Conservation (phyloP, 1,140 invertebrate species). For the Macrobrachium rosenbergii region DNA sequence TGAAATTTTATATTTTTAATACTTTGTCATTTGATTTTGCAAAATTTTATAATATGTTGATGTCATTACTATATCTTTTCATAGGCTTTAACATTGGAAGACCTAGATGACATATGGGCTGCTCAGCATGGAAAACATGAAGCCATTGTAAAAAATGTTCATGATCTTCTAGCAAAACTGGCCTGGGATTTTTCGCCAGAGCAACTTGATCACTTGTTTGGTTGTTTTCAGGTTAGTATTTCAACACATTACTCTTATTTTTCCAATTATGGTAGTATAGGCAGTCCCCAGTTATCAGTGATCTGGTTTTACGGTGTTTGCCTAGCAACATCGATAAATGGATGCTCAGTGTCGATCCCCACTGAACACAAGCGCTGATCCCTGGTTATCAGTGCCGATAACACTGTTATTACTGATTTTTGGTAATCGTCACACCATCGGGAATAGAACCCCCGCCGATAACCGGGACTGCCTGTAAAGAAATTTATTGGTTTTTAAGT, state of each 20-base stretch:
- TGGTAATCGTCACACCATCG: too few relatives aligned
- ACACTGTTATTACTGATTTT: too few relatives aligned
- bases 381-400: too few relatives aligned
- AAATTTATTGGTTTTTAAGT: too few relatives aligned
- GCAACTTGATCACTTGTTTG: constrained; percentile 96
- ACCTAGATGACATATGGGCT: constrained; percentile 95
- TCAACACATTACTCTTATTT: neutral
- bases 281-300: too few relatives aligned
- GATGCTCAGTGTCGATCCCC: too few relatives aligned
- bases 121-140: constrained; percentile 96
- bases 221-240: constrained; percentile 89
- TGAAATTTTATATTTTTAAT: constrained; percentile 21
- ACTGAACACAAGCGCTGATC: too few relatives aligned
- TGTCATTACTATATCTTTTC: constrained; percentile 71
- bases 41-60: neutral
- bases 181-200: constrained; percentile 99
- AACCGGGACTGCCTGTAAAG: too few relatives aligned
- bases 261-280: neutral
- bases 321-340: too few relatives aligned
- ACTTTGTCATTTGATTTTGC: neutral
- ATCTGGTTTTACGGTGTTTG: too few relatives aligned
- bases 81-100: constrained; percentile 84
- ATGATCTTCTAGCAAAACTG: constrained; percentile 94
- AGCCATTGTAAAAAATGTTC: constrained; percentile 96
- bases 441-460: too few relatives aligned